Percentiles rank a stretch among this genome's conserved stretches.
These are phyloP conservation scores for Lerista edwardsae DNA, from an alignment of 2,797 vertebrate genomes.

Conservation along the genomic window DNA sequence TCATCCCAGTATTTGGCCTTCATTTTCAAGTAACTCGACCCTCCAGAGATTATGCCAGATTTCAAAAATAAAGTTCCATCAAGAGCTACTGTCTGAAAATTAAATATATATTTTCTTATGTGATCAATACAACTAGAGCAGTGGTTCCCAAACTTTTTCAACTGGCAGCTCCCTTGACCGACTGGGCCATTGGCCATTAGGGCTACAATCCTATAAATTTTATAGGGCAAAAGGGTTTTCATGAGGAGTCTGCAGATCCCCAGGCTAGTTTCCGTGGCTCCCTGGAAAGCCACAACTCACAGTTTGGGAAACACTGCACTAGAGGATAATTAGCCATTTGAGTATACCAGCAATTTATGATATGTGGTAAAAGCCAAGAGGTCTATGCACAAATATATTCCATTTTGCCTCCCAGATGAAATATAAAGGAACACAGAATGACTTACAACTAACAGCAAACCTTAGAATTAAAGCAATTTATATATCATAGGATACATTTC, in stretches of 20 bases:
- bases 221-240: too few relatives aligned
- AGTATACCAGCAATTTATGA: neutral
- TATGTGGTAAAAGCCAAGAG: neutral
- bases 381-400: neutral
- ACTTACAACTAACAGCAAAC: neutral
- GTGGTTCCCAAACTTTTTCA: too few relatives aligned
- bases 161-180: too few relatives aligned
- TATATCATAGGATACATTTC: neutral
- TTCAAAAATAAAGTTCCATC: slow-evolving; percentile 94
- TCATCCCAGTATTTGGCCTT: slow-evolving; percentile 93
- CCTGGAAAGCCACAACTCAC: too few relatives aligned
- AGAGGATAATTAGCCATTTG: neutral
- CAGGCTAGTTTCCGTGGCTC: too few relatives aligned
- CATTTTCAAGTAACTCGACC: slow-evolving; percentile 85
- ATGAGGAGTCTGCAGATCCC: too few relatives aligned
- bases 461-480: neutral
- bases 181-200: too few relatives aligned
- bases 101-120: slow-evolving; percentile 6
- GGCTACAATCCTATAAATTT: too few relatives aligned
- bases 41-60: slow-evolving; percentile 95
- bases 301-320: too few relatives aligned
- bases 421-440: neutral
- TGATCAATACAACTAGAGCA: neutral
- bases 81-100: slow-evolving; percentile 86
- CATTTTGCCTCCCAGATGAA: neutral